Base-by-base conservation (phyloP, 35 echinoderm and acorn worm genomes). In the Amphiura filiformis region DNA sequence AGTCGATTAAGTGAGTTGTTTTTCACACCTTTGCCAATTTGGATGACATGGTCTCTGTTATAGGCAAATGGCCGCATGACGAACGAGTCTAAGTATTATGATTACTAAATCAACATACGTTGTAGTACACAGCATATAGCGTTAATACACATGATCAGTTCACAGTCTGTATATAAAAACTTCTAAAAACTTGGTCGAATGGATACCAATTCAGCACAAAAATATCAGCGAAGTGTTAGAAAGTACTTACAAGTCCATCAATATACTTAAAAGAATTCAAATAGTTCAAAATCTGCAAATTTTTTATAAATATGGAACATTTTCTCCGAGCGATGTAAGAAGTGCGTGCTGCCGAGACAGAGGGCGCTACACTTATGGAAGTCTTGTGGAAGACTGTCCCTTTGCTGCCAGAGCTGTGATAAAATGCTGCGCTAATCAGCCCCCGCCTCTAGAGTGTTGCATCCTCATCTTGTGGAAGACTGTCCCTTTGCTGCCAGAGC, bases 1-100 rank as follows among this genome's bases (percentile, higher is more conserved):
- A 70, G 61, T 70, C 61, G 61, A 70, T 70, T 70, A 70, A 70
- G 61, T 70, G 61, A 70, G 15, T n/a, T 70, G 26, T 70, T 30
- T 18, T 15, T 70, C 9, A 70, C 61, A 70, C 61, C 15, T 70
- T 70, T 70, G 9, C 61, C 28, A 18, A 70, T 4, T 23, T 70
- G 1, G 17, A 70, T 26, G 3, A 11, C 7, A 23, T 23, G 26
- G 15, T 70, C 61, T n/a, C 61, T 70, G 61, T 5, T 70, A 70
- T 70, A 70, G 26, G 61, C 61, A 70, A 70, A 30, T 13, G 61
- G 61, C n/a, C 7, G 44, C 44, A 52, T 52, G 44, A 52, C 20
- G 7, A 20, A 52, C 7, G 20, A 11, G 44, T 11, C 20, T 52
- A 52, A 52, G 44, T 52, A 11, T 7, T 52, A 52, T 20, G 20